Percentiles rank a stretch among this genome's conserved stretches.
These are phyloP conservation scores for Pammene aurita DNA, from an alignment of 2,888 invertebrate species.

Conservation along the genomic window DNA sequence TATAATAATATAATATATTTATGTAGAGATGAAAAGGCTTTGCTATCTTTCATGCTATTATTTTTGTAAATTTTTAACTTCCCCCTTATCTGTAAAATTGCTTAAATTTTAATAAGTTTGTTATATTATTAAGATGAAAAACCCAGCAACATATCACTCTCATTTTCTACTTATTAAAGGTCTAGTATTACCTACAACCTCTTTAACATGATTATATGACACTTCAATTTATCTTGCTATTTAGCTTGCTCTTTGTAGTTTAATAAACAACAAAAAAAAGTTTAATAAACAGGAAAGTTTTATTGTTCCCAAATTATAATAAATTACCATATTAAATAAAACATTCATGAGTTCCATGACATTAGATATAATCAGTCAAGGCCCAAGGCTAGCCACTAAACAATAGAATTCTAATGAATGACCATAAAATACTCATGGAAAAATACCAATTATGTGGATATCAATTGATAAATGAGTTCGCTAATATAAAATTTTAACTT, in stretches of 20 bases:
- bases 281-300: neutral
- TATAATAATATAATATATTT: too few species aligned
- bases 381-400: neutral
- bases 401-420: conserved; percentile 6
- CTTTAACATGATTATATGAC: too few species aligned
- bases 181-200: neutral
- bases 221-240: neutral
- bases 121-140: too few species aligned
- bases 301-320: conserved; percentile 4
- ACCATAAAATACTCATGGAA: neutral
- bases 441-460: too few species aligned
- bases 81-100: too few species aligned
- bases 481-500: neutral
- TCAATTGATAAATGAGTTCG: neutral
- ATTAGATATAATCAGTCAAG: conserved; percentile 14
- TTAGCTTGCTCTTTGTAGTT: neutral
- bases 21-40: too few species aligned
- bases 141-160: too few species aligned
- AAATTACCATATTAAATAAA: conserved; percentile 11
- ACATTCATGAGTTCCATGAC: neutral
- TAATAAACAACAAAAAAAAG: neutral
- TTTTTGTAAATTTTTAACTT: too few species aligned
- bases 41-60: too few species aligned
- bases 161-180: too few species aligned
- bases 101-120: too few species aligned